Base-by-base conservation (phyloP, 2,888 invertebrate species). In the Allacma fusca region DNA sequence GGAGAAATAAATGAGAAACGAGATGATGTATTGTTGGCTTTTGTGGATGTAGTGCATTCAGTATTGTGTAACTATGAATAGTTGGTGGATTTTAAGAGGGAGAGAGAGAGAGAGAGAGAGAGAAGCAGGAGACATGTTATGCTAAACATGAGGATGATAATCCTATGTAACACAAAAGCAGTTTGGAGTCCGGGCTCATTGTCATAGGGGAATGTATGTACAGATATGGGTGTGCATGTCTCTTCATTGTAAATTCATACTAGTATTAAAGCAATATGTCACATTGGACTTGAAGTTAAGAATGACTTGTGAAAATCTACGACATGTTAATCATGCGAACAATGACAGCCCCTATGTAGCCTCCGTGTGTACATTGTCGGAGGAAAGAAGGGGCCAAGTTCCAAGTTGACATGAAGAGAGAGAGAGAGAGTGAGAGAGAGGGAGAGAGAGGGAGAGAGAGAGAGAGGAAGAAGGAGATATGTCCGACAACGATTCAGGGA, bases 301-400 rank as follows among this genome's bases (percentile, higher is more conserved):
- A 72, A 72, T 72, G 72, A 72, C 59, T 59, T 34, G 29, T 72
- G 34, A 62, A 72, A 72, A 59, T 72, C 50, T 50, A 62, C 59
- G 62, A 72, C 62, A 72, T 72, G 72, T 72, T 72, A 72, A 72
- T 72, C 72, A 72, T 72, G 72, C 19, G 62, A 72, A 72, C 72
- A 72, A 72, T 59, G 62, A 50, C 62, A 72, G 65, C n/a, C n/a
- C 50, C 50, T 50, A 65, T 65, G 29, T n/a, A 28, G 19, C 7
- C 26, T 24, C 1, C 19, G 65, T 16, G 26, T 19, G 26, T 26
- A 65, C 29, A 65, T 65, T 65, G 26, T 65, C 29, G 65, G n/a
- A 65, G 21, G 40, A 40, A 40, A 40, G 40, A 40, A 50, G 50
- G 16, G 50, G 50, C 50, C 50, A 50, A 50, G 50, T 50, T 13